Evolutionary conservation across 2,797 vertebrate genomes (phyloP), one percentile per base, ranked within the genome.

Genomic region (Hemitrygon akajei): DNA sequence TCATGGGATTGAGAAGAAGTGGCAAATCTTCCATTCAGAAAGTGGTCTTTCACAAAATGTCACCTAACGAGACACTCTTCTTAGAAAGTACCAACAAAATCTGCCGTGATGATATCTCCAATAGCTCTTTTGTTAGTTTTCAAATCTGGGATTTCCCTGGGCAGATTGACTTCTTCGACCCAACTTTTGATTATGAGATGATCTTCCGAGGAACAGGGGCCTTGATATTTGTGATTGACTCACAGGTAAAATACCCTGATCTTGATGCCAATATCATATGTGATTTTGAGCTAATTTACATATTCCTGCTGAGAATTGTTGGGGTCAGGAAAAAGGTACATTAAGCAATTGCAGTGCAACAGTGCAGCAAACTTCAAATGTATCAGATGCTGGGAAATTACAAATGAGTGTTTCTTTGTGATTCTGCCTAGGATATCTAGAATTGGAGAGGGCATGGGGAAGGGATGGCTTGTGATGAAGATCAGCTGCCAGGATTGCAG

Each of bases 21-120:
- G 98, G 98, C 60, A 99, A 99, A 94, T 99, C 98, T 5, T 99
- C 98, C 73, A 99, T 99, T 95, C 98, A 99, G 96, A 99, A 98
- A 96, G 98, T 99, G 94, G 98, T 98, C 93, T 98, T 99, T 96
- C 97, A 98, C 96, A 98, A 97, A 95, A 98, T 98, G 98, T 98
- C 98, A 0, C 98, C 98, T 25, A 98, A 97, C 20, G 98, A 98
- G 95, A 98, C 98, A 0, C 97, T 98, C 0, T 98, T 98, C 96
- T 94, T 98, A 96, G 98, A 98, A 95, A 98, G 98, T 94, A 98
- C 98, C 25, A 98, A 98, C 96, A 98, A 98, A 96, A 98, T 98
- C 95, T 98, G 97, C 95, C 95, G 97, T 94, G 98, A 98, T 84
- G 98, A 98, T 66, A 97, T 98, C 91, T 98, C 98, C 96, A 98